Evolutionary conservation across 2,888 invertebrate species (phyloP).

Genomic region (Tenodera sinensis): DNA sequence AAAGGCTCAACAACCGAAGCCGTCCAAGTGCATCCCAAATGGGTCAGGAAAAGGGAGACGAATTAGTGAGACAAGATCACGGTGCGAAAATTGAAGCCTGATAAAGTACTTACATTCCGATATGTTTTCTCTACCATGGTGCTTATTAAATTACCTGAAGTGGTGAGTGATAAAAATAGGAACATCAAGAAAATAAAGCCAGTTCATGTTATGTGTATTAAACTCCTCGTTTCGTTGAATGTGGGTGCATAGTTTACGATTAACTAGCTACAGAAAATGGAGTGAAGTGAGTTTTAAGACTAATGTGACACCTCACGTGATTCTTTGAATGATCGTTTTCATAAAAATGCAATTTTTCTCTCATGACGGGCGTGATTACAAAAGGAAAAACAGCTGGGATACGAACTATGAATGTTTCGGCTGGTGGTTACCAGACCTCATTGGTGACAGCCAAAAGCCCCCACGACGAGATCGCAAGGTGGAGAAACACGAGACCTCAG

Average conservation of each 20-base stretch:
- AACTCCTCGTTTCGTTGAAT: too few species aligned
- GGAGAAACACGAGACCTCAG: background rate
- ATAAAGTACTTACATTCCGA: too few species aligned
- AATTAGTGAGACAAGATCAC: too few species aligned
- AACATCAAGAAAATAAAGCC: too few species aligned
- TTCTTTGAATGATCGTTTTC: too few species aligned
- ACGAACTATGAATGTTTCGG: slow-evolving; percentile 11
- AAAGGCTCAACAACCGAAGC: background rate
- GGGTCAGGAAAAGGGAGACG: background rate
- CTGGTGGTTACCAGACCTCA: slow-evolving; percentile 18
- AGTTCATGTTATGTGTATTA: too few species aligned
- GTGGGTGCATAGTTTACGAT: too few species aligned
- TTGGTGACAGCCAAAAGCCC: background rate
- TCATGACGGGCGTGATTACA: background rate
- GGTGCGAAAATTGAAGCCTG: background rate
- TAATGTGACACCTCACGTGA: too few species aligned
- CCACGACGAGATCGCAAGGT: too few species aligned
- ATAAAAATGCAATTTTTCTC: background rate
- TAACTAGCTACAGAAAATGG: too few species aligned
- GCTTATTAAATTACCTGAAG: background rate
- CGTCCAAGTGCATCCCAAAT: background rate
- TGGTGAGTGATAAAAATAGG: too few species aligned
- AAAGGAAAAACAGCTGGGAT: background rate
- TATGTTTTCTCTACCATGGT: background rate
- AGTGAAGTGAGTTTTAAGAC: too few species aligned